A percentile compares a stretch with the other conserved stretches of the same genome.
phyloP scores from a whole-genome alignment of 2,888 invertebrate genomes.

The Aleiodes leptofemur region DNA sequence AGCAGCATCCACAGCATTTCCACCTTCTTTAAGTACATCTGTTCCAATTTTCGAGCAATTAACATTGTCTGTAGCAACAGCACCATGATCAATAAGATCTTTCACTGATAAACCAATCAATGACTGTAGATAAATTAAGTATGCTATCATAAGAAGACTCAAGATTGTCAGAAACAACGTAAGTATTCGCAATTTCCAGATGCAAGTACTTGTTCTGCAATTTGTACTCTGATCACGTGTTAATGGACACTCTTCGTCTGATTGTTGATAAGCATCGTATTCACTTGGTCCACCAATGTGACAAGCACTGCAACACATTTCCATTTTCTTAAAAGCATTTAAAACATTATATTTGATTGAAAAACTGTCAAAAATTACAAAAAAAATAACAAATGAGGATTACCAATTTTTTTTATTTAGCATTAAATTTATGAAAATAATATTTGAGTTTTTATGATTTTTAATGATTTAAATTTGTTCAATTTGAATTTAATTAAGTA shows the following conservation, averaged over 20 bases:
- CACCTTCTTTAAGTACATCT: conserved; percentile 81
- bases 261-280: conserved; percentile 11
- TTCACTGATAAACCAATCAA: neutral
- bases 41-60: conserved; percentile 85
- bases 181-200: conserved; percentile 12
- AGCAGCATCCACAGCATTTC: conserved; percentile 88
- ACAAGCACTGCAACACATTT: neutral
- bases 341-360: neutral
- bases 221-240: conserved; percentile 5
- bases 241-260: conserved; percentile 19
- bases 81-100: conserved; percentile 78
- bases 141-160: neutral
- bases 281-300: conserved; percentile 14
- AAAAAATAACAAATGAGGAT: neutral
- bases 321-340: neutral
- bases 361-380: neutral
- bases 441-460: neutral
- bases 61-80: conserved; percentile 83
- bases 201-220: neutral
- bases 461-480: neutral
- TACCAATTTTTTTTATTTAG: neutral
- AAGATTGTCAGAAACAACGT: neutral
- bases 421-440: conserved; percentile 1
- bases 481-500: too few species aligned
- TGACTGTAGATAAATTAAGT: conserved; percentile 13